Conservation (phyloP, 2,113 vertebrate species). For the Perca schrenkii region DNA sequence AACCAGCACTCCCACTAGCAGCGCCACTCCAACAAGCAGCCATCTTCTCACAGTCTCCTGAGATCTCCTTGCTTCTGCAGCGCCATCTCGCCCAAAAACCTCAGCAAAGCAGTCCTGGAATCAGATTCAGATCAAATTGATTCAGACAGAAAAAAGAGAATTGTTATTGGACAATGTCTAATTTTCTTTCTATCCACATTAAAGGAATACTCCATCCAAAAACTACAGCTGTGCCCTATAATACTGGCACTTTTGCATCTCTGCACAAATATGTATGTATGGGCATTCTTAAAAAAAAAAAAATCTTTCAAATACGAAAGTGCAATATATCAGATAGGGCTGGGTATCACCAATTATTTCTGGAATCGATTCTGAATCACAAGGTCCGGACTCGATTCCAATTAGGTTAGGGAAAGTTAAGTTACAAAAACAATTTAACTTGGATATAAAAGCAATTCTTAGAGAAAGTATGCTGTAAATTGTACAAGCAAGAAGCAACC, state of each 20-base stretch:
- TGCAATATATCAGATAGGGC: background rate
- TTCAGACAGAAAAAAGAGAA: background rate
- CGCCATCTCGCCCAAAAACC: constrained; percentile 67
- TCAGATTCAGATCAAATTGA: background rate
- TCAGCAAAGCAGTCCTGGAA: constrained; percentile 73
- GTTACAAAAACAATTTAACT: too few species aligned
- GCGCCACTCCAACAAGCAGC: constrained; percentile 53
- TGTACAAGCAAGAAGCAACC: too few species aligned
- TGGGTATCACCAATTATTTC: too few species aligned
- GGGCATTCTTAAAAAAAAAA: background rate
- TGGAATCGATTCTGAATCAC: too few species aligned
- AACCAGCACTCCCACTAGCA: constrained; percentile 66
- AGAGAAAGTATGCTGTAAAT: too few species aligned
- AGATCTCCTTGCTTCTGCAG: constrained; percentile 48
- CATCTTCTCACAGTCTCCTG: constrained; percentile 56
- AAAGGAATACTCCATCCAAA: background rate
- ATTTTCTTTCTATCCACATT: background rate
- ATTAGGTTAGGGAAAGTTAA: too few species aligned
- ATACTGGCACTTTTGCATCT: background rate
- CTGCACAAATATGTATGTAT: background rate
- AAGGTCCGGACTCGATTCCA: too few species aligned
- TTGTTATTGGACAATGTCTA: background rate
- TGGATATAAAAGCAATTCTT: too few species aligned
- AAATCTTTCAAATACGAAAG: background rate
- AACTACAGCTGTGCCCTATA: background rate